Conservation (phyloP, 2,113 vertebrate species). For the Cettia cetti region DNA sequence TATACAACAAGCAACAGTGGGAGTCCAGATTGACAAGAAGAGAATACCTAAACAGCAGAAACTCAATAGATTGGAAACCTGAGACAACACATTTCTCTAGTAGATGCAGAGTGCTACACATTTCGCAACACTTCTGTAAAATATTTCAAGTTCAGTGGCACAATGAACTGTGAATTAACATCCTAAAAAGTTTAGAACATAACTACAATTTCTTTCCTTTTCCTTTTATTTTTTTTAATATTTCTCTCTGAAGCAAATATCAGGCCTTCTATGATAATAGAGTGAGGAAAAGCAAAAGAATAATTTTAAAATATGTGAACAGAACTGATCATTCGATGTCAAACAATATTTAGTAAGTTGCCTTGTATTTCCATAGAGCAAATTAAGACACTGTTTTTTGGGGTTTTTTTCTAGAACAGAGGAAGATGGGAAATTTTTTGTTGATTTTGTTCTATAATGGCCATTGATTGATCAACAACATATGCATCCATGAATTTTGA, state of each 20-base stretch:
- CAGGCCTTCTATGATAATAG: not conserved
- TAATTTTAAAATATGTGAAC: not conserved
- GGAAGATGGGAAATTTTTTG: rapidly evolving
- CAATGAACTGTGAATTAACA: not conserved
- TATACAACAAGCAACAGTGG: not conserved
- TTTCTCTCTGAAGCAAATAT: not conserved
- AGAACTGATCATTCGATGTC: not conserved
- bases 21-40: not conserved
- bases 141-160: not conserved
- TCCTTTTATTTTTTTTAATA: not conserved
- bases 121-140: not conserved
- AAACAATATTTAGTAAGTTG: not conserved
- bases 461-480: not conserved
- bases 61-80: not conserved
- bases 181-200: not conserved
- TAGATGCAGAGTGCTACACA: not conserved
- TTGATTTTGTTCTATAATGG: not conserved
- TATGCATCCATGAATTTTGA: rapidly evolving
- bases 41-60: not conserved
- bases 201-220: not conserved
- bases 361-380: rapidly evolving
- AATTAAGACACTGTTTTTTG: not conserved
- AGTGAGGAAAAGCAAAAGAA: not conserved
- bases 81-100: not conserved
- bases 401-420: rapidly evolving